A percentile compares a stretch with the other conserved stretches of the same genome.
Conservation (phyloP, 2,888 invertebrate species). For the Ophion costatus region DNA sequence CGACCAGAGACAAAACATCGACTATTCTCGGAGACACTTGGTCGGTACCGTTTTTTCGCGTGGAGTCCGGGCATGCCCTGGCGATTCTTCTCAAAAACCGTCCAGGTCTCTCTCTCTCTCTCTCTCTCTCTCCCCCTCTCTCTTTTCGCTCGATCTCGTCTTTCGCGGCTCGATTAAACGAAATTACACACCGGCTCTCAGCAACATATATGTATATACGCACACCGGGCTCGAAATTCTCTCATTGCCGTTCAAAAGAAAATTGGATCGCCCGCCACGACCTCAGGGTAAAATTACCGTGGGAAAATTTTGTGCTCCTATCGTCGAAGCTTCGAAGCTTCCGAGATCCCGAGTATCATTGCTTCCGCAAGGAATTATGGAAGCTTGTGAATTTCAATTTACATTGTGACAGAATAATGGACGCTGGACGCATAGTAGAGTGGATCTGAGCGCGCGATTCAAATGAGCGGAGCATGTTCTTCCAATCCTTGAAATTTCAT, state of each 20-base stretch:
- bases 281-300: slow-evolving; percentile 46
- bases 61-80: slow-evolving; percentile 37
- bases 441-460: too few species aligned
- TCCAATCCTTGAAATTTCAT: too few species aligned
- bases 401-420: background rate
- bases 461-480: too few species aligned
- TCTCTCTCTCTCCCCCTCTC: background rate
- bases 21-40: slow-evolving; percentile 69
- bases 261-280: slow-evolving; percentile 48
- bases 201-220: background rate
- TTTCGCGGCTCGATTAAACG: slow-evolving; percentile 62
- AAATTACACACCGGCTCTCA: slow-evolving; percentile 53
- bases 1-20: slow-evolving; percentile 68
- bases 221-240: slow-evolving; percentile 52
- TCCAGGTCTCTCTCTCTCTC: slow-evolving; percentile 19
- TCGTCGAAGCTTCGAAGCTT: background rate
- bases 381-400: slow-evolving; percentile 2
- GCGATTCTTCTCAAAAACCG: slow-evolving; percentile 50
- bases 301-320: slow-evolving; percentile 32
- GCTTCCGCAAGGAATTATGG: too few species aligned
- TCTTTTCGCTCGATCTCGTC: background rate
- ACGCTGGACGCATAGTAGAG: background rate
- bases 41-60: slow-evolving; percentile 45
- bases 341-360: background rate
- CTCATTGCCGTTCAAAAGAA: slow-evolving; percentile 50